These are phyloP conservation scores for Megamerina dolium DNA, from an alignment of 2,888 invertebrate genomes.

Conservation along the genomic window DNA sequence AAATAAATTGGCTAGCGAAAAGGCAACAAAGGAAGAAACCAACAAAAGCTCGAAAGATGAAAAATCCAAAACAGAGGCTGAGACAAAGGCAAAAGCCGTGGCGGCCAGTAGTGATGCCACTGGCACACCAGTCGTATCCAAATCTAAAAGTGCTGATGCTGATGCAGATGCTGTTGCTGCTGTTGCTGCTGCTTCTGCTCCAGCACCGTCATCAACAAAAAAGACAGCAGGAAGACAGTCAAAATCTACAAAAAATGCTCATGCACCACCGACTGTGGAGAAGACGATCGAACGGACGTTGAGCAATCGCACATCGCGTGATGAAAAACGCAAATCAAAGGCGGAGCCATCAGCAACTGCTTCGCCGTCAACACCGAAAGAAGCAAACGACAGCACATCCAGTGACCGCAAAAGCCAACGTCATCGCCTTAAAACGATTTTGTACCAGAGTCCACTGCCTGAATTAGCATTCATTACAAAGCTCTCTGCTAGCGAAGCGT, in stretches of 20 bases:
- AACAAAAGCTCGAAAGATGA: neutral
- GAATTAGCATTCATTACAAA: constrained; percentile 73
- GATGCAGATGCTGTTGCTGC: neutral
- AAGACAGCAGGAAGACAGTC: constrained; percentile 13
- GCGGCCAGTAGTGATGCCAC: neutral
- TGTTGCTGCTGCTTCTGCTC: neutral
- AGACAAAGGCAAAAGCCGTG: constrained; percentile 1
- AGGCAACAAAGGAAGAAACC: neutral
- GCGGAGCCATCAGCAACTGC: constrained; percentile 2
- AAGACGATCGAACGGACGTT: constrained; percentile 10
- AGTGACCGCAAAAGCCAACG: constrained; percentile 34
- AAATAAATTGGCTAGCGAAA: neutral
- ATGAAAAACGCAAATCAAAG: constrained; percentile 19
- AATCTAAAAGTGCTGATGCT: constrained; percentile 5
- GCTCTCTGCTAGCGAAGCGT: constrained; percentile 57
- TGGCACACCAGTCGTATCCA: constrained; percentile 3
- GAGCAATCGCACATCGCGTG: constrained; percentile 11
- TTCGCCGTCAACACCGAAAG: constrained; percentile 18
- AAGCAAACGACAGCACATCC: constrained; percentile 17
- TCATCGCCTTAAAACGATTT: constrained; percentile 52
- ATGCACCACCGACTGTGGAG: constrained; percentile 2
- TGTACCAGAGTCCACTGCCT: constrained; percentile 76
- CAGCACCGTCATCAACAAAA: too few relatives aligned
- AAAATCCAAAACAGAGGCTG: neutral
- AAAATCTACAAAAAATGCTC: constrained; percentile 4